Conservation (phyloP, 1,140 invertebrate genomes). For the Oscheius sp. region DNA sequence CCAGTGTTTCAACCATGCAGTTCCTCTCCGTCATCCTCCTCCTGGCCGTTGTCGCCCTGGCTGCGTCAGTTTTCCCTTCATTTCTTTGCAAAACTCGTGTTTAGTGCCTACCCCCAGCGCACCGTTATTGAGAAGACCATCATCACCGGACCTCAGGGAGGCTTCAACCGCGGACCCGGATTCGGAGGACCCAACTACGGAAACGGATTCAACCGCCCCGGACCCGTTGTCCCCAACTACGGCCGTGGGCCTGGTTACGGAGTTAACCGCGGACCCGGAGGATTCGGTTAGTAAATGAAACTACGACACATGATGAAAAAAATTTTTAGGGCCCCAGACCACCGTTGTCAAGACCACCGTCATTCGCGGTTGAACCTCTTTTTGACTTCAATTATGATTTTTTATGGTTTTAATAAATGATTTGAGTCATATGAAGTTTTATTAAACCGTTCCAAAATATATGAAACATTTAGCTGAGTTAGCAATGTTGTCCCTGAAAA, state of each 20-base stretch:
- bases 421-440: no score
- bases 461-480: no score
- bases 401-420: no score
- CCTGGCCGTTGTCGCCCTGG: background rate
- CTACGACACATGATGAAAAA: no score
- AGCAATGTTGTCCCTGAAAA: no score
- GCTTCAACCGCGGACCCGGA: background rate
- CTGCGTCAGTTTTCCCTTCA: background rate
- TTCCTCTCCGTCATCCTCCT: background rate
- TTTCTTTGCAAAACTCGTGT: background rate
- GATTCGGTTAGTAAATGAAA: background rate
- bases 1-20: background rate
- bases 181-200: background rate
- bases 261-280: background rate
- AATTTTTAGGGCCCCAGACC: no score
- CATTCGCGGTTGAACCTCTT: constrained; percentile 8
- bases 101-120: background rate
- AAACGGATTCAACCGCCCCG: no score
- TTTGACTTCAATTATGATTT: constrained; percentile 3
- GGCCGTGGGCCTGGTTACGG: background rate
- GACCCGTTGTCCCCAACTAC: no score
- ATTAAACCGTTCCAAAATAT: no score
- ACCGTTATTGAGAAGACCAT: background rate
- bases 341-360: background rate
- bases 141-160: background rate